These are phyloP conservation scores for Ypsolopha sequella DNA, from an alignment of 2,888 invertebrate genomes.

Conservation along the genomic window DNA sequence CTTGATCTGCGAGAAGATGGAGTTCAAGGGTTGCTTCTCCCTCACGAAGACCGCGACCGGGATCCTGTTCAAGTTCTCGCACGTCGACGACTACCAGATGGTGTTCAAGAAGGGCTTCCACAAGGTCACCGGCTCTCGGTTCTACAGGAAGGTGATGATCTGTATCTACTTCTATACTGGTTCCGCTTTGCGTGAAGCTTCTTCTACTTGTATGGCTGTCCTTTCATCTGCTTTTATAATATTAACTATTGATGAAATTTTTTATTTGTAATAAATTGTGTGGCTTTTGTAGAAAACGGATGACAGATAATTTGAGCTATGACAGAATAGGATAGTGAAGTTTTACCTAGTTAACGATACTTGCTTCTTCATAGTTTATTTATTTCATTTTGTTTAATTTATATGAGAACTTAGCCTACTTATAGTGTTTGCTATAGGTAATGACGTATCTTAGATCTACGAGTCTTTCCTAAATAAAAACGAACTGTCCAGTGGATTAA, in stretches of 20 bases:
- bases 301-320: neutral
- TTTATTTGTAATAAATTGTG: no score
- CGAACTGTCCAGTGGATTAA: no score
- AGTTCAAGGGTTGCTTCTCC: slow-evolving; percentile 88
- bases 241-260: no score
- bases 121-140: slow-evolving; percentile 86
- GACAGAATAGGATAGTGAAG: no score
- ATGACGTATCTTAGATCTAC: no score
- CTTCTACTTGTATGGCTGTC: slow-evolving; percentile 1
- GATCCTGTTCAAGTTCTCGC: slow-evolving; percentile 89
- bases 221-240: neutral
- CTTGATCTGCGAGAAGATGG: slow-evolving; percentile 89
- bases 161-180: neutral
- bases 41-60: slow-evolving; percentile 90
- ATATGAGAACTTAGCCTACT: no score
- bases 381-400: no score
- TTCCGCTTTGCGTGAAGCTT: slow-evolving; percentile 3
- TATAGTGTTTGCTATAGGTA: no score
- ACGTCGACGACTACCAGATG: slow-evolving; percentile 87
- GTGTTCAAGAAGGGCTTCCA: slow-evolving; percentile 91
- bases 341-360: no score
- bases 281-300: neutral
- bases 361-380: no score
- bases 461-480: no score
- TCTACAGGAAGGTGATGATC: slow-evolving; percentile 84